phyloP scores from a whole-genome alignment of 2,888 invertebrate species.

The Plebejus anna region DNA sequence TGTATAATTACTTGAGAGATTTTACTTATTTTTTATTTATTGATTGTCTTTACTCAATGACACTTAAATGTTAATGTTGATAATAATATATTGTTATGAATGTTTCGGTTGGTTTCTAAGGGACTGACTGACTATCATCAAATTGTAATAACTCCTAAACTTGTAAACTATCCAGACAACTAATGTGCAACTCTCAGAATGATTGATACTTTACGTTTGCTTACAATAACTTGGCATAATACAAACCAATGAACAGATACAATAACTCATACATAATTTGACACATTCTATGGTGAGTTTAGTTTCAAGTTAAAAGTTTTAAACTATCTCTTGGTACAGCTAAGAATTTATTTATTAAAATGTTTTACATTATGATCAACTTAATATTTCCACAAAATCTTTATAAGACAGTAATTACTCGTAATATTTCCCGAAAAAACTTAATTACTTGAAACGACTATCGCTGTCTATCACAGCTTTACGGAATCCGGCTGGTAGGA shows the following conservation, averaged over 20 bases:
- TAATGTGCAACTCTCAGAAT: neutral
- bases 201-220: conserved; percentile 6
- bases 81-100: neutral
- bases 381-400: neutral
- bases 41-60: too few species aligned
- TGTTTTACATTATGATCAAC: neutral
- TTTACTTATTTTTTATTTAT: too few species aligned
- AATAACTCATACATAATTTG: conserved; percentile 1
- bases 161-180: conserved; percentile 1
- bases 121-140: neutral
- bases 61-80: neutral
- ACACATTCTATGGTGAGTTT: neutral
- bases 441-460: neutral
- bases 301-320: too few species aligned
- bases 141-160: neutral
- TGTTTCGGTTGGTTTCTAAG: neutral
- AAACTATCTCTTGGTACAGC: neutral
- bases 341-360: neutral
- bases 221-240: neutral
- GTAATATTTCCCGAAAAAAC: neutral
- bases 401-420: neutral
- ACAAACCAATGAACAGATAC: neutral
- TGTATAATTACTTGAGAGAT: too few species aligned
- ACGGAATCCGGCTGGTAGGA: conserved; percentile 38
- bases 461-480: conserved; percentile 28